Percentiles rank a stretch among this genome's conserved stretches.
Conservation (phyloP, 2,888 invertebrate genomes). For the Tanytarsus gracilentus region DNA sequence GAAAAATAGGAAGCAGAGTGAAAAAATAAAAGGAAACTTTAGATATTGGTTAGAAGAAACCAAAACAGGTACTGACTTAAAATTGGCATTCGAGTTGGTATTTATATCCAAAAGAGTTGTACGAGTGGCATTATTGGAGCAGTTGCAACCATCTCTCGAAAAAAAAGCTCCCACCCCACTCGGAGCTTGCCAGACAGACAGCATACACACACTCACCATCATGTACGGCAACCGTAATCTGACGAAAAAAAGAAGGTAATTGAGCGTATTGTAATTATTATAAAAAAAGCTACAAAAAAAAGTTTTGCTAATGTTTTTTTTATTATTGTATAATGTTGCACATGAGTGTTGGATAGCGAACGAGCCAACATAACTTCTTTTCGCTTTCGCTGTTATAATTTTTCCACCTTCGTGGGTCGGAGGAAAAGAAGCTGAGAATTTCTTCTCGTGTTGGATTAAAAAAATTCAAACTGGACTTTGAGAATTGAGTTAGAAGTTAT, state of each 20-base stretch:
- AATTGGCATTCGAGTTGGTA: slow-evolving; percentile 37
- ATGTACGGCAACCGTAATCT: not conserved
- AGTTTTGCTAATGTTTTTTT: no score
- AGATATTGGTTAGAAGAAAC: slow-evolving; percentile 39
- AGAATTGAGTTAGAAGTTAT: no score
- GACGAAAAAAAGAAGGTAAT: slow-evolving; percentile 6
- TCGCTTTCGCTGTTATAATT: no score
- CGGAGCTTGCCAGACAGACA: not conserved
- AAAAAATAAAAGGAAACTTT: slow-evolving; percentile 33
- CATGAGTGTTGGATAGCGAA: no score
- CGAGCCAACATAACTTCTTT: no score
- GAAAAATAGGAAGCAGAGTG: slow-evolving; percentile 32
- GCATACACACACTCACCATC: no score
- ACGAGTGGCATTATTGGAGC: no score
- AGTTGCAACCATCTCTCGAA: not conserved
- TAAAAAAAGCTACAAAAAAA: no score
- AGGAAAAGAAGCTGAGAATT: no score
- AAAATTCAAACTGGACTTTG: no score
- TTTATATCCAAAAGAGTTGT: slow-evolving; percentile 36
- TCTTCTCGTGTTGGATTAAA: no score
- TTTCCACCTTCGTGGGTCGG: no score
- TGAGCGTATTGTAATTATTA: slow-evolving; percentile 13
- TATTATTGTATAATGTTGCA: slow-evolving; percentile 10
- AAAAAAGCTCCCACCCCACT: not conserved
- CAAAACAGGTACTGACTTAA: slow-evolving; percentile 43